Evolutionary conservation across 2,113 vertebrate genomes (phyloP).

Genomic region (Isurus oxyrinchus): DNA sequence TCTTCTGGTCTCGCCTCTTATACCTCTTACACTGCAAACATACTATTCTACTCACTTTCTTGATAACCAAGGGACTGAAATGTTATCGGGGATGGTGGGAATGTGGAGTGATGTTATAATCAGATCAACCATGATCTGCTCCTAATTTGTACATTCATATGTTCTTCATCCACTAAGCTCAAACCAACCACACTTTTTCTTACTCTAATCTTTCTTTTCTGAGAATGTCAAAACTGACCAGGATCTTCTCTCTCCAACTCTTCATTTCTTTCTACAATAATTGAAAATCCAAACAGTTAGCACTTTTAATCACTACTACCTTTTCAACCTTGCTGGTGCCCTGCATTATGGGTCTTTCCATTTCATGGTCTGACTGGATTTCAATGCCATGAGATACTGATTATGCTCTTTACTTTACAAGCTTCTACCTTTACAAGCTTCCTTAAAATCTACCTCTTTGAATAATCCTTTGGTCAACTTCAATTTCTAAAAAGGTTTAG

Average conservation of each 20-base stretch:
- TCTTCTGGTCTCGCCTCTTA: background rate
- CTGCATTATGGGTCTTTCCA: background rate
- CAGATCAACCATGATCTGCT: too few relatives aligned
- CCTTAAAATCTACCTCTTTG: background rate
- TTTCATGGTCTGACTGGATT: background rate
- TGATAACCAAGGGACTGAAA: too few relatives aligned
- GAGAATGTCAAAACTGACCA: background rate
- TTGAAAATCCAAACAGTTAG: background rate
- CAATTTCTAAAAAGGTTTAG: background rate
- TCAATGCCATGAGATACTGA: background rate
- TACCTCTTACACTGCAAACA: background rate
- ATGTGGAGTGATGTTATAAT: too few relatives aligned
- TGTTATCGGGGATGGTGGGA: too few relatives aligned
- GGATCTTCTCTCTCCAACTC: background rate
- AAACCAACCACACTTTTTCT: background rate
- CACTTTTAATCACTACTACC: background rate
- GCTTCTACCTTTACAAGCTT: background rate
- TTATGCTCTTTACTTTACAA: background rate
- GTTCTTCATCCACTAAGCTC: background rate
- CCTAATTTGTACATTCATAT: too few relatives aligned
- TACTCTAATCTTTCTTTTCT: background rate
- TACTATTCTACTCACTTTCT: background rate
- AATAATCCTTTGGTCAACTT: background rate
- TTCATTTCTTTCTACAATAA: background rate
- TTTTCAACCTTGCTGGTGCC: background rate